phyloP scores from a whole-genome alignment of 2,888 invertebrate genomes.

The Mallateleia sp. region DNA sequence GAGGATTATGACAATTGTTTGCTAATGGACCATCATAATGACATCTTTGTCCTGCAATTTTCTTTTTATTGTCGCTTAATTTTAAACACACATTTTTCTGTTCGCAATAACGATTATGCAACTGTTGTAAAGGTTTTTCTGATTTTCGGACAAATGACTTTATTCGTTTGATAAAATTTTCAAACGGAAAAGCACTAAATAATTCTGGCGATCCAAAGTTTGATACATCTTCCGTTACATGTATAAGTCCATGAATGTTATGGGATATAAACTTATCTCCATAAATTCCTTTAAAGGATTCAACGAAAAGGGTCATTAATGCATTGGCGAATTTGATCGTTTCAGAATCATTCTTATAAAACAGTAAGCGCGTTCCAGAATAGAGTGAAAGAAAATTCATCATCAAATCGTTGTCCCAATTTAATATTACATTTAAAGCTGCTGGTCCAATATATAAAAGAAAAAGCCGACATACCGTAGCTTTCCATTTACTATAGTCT shows the following conservation, averaged over 20 bases:
- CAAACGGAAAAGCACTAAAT: conserved; percentile 20
- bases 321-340: background rate
- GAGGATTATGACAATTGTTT: too few species aligned
- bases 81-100: conserved; percentile 9
- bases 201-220: background rate
- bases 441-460: conserved; percentile 11
- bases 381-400: conserved; percentile 6
- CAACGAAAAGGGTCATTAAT: background rate
- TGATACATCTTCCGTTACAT: conserved; percentile 6
- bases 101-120: conserved; percentile 1
- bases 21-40: conserved; percentile 8
- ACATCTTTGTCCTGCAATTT: too few species aligned
- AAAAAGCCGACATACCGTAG: background rate
- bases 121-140: conserved; percentile 8
- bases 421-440: background rate
- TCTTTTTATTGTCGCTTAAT: too few species aligned
- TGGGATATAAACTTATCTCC: background rate
- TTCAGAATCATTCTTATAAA: background rate
- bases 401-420: background rate
- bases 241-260: background rate
- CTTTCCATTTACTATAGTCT: conserved; percentile 4
- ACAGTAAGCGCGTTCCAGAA: background rate
- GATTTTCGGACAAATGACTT: background rate
- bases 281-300: background rate
- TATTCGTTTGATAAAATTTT: conserved; percentile 3